These are phyloP conservation scores for Pelecanoides urinatrix DNA, from an alignment of 2,113 vertebrate genomes.

Conservation along the genomic window DNA sequence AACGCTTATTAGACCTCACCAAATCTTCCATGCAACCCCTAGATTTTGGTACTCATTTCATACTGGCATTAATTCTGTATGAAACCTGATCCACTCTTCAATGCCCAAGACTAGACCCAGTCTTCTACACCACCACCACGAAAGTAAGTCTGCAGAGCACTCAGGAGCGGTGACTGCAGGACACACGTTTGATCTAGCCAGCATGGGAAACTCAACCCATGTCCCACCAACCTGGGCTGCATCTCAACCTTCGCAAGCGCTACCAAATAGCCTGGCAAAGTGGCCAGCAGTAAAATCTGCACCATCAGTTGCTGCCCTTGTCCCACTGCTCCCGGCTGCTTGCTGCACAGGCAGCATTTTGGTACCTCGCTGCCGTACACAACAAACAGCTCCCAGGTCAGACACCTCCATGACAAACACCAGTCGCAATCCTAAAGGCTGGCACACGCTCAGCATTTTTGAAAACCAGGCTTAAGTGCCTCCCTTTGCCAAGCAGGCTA, in stretches of 20 bases:
- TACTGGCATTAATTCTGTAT: too few species aligned
- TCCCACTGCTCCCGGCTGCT: fast-evolving
- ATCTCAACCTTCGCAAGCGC: not conserved
- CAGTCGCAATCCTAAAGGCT: not conserved
- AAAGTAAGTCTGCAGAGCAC: not conserved
- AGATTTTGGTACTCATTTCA: not conserved
- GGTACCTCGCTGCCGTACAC: fast-evolving
- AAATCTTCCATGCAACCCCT: fast-evolving
- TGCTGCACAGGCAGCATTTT: not conserved
- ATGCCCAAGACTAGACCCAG: not conserved
- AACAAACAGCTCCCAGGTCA: not conserved
- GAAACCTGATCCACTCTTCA: not conserved
- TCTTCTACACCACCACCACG: not conserved
- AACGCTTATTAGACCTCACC: not conserved
- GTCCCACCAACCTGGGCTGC: not conserved
- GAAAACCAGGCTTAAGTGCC: not conserved
- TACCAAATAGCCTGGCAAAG: not conserved
- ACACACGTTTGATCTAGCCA: not conserved
- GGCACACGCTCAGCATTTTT: not conserved
- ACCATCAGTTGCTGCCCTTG: not conserved
- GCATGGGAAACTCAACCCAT: not conserved
- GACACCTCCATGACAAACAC: not conserved
- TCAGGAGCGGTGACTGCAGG: not conserved
- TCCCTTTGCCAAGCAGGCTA: not conserved
- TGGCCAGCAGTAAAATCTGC: not conserved